Percentiles rank a stretch among this genome's conserved stretches.
Conservation (phyloP, 2,797 vertebrate species). For the Poecilia velifera region DNA sequence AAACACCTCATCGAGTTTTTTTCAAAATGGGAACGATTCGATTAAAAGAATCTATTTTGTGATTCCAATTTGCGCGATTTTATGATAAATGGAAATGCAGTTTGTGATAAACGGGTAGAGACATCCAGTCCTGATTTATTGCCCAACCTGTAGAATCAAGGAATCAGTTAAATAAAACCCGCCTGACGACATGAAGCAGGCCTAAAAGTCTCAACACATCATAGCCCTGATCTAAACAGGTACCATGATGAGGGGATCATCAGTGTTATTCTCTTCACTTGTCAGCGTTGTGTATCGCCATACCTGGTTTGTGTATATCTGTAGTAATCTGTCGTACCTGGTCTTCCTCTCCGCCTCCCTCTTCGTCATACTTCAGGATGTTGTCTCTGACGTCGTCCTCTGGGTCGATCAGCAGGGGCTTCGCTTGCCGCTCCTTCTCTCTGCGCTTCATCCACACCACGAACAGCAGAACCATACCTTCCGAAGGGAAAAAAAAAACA, state of each 20-base stretch:
- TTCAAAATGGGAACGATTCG: too few species aligned
- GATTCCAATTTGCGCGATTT: not conserved
- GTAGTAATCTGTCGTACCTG: conserved; percentile 81
- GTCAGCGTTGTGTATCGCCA: not conserved
- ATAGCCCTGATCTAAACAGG: not conserved
- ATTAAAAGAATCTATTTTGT: too few species aligned
- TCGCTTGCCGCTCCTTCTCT: conserved; percentile 95
- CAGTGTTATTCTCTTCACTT: not conserved
- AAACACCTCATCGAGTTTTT: too few species aligned
- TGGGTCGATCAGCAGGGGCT: conserved; percentile 96
- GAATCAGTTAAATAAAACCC: not conserved
- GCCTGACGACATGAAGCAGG: not conserved
- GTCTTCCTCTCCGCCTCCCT: conserved; percentile 98
- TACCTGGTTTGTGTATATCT: not conserved
- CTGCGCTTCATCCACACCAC: conserved; percentile 95
- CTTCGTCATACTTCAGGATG: conserved; percentile 97
- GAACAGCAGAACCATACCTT: conserved; percentile 96
- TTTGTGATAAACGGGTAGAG: not conserved
- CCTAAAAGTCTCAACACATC: not conserved
- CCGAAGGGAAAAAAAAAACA: not conserved
- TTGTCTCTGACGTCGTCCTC: conserved; percentile 98
- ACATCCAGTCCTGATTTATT: not conserved
- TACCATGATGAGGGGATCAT: not conserved
- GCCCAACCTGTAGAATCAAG: not conserved
- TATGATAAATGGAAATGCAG: too few species aligned